These are phyloP conservation scores for Portevinia maculata DNA, from an alignment of 2,888 invertebrate species.

Conservation along the genomic window DNA sequence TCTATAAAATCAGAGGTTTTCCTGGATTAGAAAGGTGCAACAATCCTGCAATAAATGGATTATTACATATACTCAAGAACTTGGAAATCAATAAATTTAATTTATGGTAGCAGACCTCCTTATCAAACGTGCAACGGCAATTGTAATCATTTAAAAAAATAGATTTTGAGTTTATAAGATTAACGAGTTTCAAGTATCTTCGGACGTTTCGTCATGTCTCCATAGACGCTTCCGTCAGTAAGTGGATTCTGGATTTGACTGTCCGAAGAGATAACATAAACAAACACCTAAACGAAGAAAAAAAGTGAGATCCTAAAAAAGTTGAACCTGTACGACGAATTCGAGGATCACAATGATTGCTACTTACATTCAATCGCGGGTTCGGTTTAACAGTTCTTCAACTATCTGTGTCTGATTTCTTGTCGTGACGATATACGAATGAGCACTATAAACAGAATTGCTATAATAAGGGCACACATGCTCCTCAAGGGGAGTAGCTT, in stretches of 20 bases:
- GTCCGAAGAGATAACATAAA: not conserved
- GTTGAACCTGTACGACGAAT: not conserved
- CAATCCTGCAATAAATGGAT: too few species aligned
- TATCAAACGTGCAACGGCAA: too few species aligned
- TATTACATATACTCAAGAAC: too few species aligned
- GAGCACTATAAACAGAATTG: not conserved
- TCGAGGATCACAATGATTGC: not conserved
- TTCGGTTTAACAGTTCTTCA: not conserved
- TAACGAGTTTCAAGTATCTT: too few species aligned
- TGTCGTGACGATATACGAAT: not conserved
- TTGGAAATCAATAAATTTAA: not conserved
- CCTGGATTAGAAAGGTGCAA: too few species aligned
- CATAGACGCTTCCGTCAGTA: not conserved
- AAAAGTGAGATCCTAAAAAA: not conserved
- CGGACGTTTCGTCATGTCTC: too few species aligned
- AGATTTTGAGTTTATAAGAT: not conserved
- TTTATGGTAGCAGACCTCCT: not conserved
- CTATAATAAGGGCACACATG: conserved; percentile 22
- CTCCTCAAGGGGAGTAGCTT: not conserved
- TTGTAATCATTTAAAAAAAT: too few species aligned
- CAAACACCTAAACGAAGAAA: not conserved
- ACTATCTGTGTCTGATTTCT: not conserved
- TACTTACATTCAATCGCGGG: not conserved
- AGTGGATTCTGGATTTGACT: not conserved
- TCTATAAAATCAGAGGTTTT: too few species aligned